Evolutionary conservation across 2,797 vertebrate species (phyloP), one percentile per base, ranked within the genome.

Genomic region (Lepus townsendii): DNA sequence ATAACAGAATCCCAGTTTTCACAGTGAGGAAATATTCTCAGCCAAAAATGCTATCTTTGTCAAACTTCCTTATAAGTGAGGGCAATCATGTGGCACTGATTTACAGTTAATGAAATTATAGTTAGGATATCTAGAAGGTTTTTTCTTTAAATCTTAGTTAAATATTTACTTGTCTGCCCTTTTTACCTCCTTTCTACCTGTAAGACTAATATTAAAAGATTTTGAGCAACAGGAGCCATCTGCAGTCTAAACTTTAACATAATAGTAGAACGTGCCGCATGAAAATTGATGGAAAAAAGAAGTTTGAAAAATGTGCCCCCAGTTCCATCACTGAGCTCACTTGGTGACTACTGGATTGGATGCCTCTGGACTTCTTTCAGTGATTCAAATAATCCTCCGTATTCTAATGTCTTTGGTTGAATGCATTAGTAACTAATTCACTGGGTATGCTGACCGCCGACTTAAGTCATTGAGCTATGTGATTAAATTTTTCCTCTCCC

Each of bases 401-500:
- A 5, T 77, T 93, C 27, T 68, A 54, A 17, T 83, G 10, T 91
- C 87, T 90, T 68, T 93, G 32, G 27, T 12, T 95, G 71, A 95
- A 91, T 47, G 42, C 42, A 76, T 75, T 88, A 75, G n/a, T 85
- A 83, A 85, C n/a, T 73, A 69, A 82, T 68, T 3, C 68, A 65
- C 7, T 78, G 32, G 27, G 3, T 82, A 72, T 80, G 77, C 47
- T 82, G 77, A 85, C 32, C 54, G 57, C 65, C 96, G 85, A 96
- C 78, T 17, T 69, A 90, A 94, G 32, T 94, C 88, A 96, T 17
- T 38, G 1, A 50, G 3, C 30, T 92, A 35, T 71, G 20, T 93
- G 38, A 95, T 95, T 76, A 79, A 89, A 35, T 65, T 90, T 73
- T 73, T 93, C 2, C 9, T 20, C 95, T 94, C 57, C 35, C 42